Evolutionary conservation across 2,888 invertebrate genomes (phyloP).

Genomic region (Drosophila heteroneura): DNA sequence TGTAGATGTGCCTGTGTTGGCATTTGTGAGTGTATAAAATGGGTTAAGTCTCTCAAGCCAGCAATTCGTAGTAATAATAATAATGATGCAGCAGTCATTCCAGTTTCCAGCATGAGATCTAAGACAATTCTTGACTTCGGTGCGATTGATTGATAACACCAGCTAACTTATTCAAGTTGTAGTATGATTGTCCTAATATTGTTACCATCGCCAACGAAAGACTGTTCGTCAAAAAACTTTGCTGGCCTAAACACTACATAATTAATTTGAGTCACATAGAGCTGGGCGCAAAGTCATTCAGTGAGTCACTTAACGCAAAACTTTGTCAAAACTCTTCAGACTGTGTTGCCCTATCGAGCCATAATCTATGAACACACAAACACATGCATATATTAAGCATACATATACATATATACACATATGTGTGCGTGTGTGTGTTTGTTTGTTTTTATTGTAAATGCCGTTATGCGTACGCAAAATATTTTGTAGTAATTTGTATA

Average conservation of each 20-base stretch:
- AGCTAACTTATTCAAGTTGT: not conserved
- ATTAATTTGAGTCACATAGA: conserved; percentile 41
- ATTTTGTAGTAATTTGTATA: conserved; percentile 75
- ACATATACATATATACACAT: not conserved
- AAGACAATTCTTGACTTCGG: conserved; percentile 8
- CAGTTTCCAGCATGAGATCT: not conserved
- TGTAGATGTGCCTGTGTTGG: conserved; percentile 41
- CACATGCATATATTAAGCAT: conserved; percentile 1
- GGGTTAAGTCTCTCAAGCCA: conserved; percentile 47
- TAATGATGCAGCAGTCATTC: not conserved
- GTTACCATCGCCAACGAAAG: conserved; percentile 2
- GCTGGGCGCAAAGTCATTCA: conserved; percentile 39
- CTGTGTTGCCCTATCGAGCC: conserved; percentile 49
- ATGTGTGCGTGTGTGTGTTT: conserved; percentile 18
- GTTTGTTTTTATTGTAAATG: conserved; percentile 72
- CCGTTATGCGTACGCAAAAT: conserved; percentile 67
- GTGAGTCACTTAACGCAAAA: conserved; percentile 48
- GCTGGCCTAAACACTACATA: conserved; percentile 2
- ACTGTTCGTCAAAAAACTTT: conserved; percentile 39
- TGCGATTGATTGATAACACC: conserved; percentile 36
- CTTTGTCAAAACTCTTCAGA: conserved; percentile 34
- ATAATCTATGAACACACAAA: conserved; percentile 31
- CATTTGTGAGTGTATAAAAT: conserved; percentile 43
- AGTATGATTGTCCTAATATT: conserved; percentile 4
- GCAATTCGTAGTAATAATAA: not conserved